Evolutionary conservation across 2,797 vertebrate genomes (phyloP), one percentile per base, ranked within the genome.

Genomic region (Threskiornis aethiopicus): DNA sequence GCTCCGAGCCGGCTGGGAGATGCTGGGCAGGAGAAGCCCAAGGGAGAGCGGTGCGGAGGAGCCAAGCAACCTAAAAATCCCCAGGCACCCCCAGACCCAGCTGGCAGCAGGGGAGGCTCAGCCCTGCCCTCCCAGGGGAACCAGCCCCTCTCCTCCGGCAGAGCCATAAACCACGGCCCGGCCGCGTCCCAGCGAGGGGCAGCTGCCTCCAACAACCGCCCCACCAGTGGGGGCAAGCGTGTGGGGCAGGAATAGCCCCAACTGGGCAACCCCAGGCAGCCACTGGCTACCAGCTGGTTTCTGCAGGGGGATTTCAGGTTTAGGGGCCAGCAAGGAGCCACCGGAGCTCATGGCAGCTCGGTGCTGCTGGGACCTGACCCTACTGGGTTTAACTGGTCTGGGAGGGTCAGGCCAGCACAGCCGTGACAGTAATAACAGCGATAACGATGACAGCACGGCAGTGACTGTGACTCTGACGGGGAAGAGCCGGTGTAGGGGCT

Each of bases 111-210:
- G 3, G 1, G 59, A 28, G 16, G 52, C 22, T 82, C 79, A 93
- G 75, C 58, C 33, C 41, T 71, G 25, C 58, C 37, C 62, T 70
- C 81, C 25, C 11, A 16, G 52, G 84, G 49, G 35, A 80, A 62
- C 76, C 80, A 90, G 57, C 47, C 59, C 81, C 82, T 83, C 77
- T 79, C 41, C 66, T 89, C 46, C 13, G 16, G 64, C 62, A 78
- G 59, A 90, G 46, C 67, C 51, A 7, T 17, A 33, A 49, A 21
- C 13, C 49, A 41, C 41, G 41, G 13, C 52, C 73, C 7, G 2
- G 25, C 28, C 2, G 2, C 2, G 28, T 37, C 64, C 58, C 52
- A 37, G 1, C 1, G 4, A 11, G n/a, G 58, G 35, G 25, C 72
- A 35, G 8, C 13, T 13, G 35, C 69, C 69, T 20, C 83, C 55